These are phyloP conservation scores for Isichthys henryi DNA, from an alignment of 2,113 vertebrate species.

Conservation along the genomic window DNA sequence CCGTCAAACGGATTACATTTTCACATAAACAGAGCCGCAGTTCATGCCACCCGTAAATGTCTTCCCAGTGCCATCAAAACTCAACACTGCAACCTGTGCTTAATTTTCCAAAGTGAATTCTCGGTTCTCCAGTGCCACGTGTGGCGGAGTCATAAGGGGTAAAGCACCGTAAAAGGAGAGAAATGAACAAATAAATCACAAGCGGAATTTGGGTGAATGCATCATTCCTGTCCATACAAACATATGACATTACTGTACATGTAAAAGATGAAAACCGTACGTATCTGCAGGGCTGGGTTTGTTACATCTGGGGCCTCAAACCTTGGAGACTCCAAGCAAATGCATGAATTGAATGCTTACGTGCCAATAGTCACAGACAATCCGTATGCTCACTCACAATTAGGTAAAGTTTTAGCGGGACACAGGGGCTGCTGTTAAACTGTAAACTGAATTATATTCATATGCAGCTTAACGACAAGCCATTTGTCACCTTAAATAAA, in stretches of 20 bases:
- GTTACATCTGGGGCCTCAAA: not conserved
- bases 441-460: not conserved
- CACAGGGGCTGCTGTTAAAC: not conserved
- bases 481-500: constrained; percentile 6
- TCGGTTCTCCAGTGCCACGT: not conserved
- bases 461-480: not conserved
- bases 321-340: not conserved
- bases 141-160: not conserved
- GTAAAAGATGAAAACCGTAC: not conserved
- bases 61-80: not conserved
- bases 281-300: not conserved
- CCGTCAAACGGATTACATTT: not conserved
- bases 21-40: not conserved
- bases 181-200: not conserved
- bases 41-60: not conserved
- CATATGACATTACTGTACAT: not conserved
- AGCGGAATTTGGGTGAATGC: not conserved
- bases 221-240: not conserved
- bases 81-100: not conserved
- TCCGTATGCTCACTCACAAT: not conserved
- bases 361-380: not conserved
- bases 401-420: not conserved
- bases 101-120: not conserved
- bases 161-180: not conserved
- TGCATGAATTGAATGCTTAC: not conserved